Conservation (phyloP, 2,797 vertebrate genomes). For the Bradypodion ventrale region DNA sequence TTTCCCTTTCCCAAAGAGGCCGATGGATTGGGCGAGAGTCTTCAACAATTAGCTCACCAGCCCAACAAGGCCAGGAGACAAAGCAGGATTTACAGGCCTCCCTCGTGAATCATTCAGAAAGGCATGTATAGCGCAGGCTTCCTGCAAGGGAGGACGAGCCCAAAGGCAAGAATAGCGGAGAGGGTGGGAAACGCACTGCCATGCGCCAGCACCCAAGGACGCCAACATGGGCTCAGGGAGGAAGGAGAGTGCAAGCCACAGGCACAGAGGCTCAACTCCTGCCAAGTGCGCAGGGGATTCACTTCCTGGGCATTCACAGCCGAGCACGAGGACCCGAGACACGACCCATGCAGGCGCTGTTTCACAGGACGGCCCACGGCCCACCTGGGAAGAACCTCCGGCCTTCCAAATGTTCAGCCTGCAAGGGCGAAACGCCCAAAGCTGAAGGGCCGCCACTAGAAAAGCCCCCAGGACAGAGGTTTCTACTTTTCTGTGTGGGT, state of each 20-base stretch:
- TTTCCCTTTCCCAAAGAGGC: slow-evolving; percentile 51
- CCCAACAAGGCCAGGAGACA: slow-evolving; percentile 56
- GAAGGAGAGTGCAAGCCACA: neutral
- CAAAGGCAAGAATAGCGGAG: slow-evolving; percentile 46
- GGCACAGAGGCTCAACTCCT: neutral
- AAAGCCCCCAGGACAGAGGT: neutral
- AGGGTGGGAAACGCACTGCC: neutral
- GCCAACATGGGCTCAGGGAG: neutral
- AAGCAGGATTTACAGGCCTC: too few species aligned
- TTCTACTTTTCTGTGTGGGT: too few species aligned
- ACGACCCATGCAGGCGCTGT: too few species aligned
- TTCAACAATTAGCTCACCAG: slow-evolving; percentile 72
- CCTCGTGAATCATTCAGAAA: slow-evolving; percentile 36
- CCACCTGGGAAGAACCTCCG: too few species aligned
- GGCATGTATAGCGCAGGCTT: slow-evolving; percentile 15
- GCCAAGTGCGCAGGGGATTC: neutral
- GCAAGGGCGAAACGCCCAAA: neutral
- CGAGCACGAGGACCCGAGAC: too few species aligned
- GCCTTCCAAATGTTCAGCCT: too few species aligned
- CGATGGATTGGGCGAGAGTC: slow-evolving; percentile 51
- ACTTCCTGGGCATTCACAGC: neutral
- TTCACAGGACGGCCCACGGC: too few species aligned
- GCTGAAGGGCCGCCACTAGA: neutral
- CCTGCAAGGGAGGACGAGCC: neutral
- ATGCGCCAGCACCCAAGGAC: neutral